These are phyloP conservation scores for Aythya baeri DNA, from an alignment of 2,113 vertebrate genomes.

Conservation along the genomic window DNA sequence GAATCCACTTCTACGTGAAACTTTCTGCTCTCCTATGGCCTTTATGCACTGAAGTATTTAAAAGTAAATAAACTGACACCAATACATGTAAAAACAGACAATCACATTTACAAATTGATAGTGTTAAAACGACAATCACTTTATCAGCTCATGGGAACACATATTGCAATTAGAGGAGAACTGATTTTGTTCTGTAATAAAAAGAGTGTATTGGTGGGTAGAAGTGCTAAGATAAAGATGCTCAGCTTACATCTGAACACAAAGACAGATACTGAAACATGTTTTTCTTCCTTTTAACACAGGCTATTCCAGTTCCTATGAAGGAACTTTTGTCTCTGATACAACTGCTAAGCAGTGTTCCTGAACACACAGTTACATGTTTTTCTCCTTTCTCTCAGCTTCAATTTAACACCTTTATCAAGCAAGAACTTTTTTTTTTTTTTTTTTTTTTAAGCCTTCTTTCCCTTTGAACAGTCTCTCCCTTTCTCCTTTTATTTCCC, in stretches of 20 bases:
- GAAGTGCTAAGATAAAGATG: neutral
- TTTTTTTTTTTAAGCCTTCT: neutral
- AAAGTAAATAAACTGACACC: neutral
- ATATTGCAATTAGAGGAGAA: neutral
- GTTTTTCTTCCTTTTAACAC: neutral
- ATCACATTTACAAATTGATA: neutral
- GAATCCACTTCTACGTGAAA: neutral
- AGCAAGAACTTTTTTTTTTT: neutral
- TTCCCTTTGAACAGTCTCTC: neutral
- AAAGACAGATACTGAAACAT: neutral
- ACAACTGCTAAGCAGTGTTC: neutral
- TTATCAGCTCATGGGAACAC: too few species aligned
- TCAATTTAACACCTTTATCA: neutral
- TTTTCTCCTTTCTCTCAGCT: neutral
- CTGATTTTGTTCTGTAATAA: neutral
- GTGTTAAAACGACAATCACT: neutral
- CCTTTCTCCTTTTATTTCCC: neutral
- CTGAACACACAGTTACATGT: neutral
- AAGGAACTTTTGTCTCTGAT: neutral
- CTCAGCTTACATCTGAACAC: neutral
- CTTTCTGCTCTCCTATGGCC: neutral
- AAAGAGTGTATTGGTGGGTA: neutral
- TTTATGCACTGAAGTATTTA: neutral
- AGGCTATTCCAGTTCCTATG: neutral
- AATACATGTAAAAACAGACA: neutral